Conservation (phyloP, 2,888 invertebrate species). For the Dynastes maya region DNA sequence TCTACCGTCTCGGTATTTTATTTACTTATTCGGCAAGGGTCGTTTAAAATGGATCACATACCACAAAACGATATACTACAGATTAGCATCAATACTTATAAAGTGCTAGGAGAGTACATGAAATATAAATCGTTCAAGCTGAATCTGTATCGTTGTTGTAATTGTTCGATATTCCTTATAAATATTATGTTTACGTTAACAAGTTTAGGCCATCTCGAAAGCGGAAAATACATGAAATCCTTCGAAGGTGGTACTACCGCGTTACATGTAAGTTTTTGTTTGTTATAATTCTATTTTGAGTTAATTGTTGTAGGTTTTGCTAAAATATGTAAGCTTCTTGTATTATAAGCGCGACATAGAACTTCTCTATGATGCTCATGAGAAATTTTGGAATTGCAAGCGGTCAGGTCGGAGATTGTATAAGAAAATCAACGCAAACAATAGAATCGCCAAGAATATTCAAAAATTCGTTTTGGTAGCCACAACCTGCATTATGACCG, state of each 20-base stretch:
- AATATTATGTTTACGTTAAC: slow-evolving; percentile 18
- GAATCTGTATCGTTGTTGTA: slow-evolving; percentile 25
- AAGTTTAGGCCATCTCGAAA: slow-evolving; percentile 25
- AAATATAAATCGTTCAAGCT: slow-evolving; percentile 13
- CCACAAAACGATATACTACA: slow-evolving; percentile 35
- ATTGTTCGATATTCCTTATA: slow-evolving; percentile 8
- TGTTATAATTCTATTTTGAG: neutral
- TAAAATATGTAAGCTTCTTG: slow-evolving; percentile 41
- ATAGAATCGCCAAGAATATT: neutral
- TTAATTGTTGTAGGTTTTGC: slow-evolving; percentile 18
- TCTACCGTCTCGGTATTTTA: too few species aligned
- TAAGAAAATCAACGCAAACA: neutral
- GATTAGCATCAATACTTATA: slow-evolving; percentile 24
- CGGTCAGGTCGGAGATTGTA: neutral
- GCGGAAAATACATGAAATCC: slow-evolving; percentile 31
- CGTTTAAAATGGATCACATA: slow-evolving; percentile 17
- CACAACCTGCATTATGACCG: slow-evolving; percentile 5
- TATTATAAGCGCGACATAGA: slow-evolving; percentile 32
- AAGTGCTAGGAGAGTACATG: slow-evolving; percentile 38
- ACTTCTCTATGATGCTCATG: neutral
- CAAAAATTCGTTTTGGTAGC: slow-evolving; percentile 26
- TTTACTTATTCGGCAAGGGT: neutral
- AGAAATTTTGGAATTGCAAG: slow-evolving; percentile 31
- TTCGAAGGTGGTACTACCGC: slow-evolving; percentile 20
- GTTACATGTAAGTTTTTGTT: slow-evolving; percentile 28